phyloP scores from a whole-genome alignment of 2,888 invertebrate species.

The Lordiphosa andalusiaca region DNA sequence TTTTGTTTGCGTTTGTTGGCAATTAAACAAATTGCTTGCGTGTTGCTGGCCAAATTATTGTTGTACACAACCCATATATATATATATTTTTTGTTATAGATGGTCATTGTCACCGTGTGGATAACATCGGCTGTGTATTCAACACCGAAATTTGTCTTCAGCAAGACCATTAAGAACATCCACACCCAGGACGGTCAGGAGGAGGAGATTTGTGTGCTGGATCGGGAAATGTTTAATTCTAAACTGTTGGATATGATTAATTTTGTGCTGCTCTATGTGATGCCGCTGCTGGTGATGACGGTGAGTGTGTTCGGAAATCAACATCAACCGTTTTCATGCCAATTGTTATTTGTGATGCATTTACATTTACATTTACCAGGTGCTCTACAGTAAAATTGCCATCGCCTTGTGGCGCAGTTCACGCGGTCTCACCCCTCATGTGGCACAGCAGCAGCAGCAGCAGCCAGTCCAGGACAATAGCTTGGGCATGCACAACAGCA shows the following conservation, averaged over 20 bases:
- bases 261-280: constrained; percentile 89
- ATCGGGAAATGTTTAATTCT: constrained; percentile 89
- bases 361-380: constrained; percentile 79
- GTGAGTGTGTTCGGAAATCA: constrained; percentile 80
- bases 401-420: constrained; percentile 91
- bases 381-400: constrained; percentile 91
- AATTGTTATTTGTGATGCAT: constrained; percentile 5
- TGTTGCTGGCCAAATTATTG: constrained; percentile 21
- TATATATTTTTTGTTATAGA: constrained; percentile 78
- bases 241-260: constrained; percentile 90
- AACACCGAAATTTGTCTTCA: constrained; percentile 91
- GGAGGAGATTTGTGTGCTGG: constrained; percentile 85
- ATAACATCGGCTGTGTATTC: constrained; percentile 90
- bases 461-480: constrained; percentile 62
- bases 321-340: neutral
- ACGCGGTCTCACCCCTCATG: constrained; percentile 83
- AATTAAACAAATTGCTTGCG: constrained; percentile 51
- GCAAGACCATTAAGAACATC: constrained; percentile 86
- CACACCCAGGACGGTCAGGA: constrained; percentile 78
- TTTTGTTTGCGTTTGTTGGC: constrained; percentile 33
- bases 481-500: constrained; percentile 75
- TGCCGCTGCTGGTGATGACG: constrained; percentile 90
- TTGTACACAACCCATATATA: constrained; percentile 8
- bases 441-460: constrained; percentile 71
- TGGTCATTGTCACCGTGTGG: constrained; percentile 91